Evolutionary conservation across 2,113 vertebrate genomes (phyloP).

Genomic region (Sinocyclocheilus grahami): DNA sequence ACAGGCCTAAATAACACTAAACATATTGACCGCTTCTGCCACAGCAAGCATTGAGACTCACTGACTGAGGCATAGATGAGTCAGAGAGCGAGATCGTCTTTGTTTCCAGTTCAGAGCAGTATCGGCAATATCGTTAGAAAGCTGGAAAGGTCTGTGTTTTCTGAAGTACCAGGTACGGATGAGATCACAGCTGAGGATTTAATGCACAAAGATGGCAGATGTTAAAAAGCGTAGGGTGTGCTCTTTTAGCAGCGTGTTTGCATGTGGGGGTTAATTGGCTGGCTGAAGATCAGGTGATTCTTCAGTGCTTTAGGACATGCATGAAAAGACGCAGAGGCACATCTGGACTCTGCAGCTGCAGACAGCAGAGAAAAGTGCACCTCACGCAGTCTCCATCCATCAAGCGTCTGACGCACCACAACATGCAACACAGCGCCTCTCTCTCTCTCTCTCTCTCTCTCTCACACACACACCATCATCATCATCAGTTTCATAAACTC

Average conservation of each 20-base stretch:
- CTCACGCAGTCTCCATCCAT: conserved; percentile 30
- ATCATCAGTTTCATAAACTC: background rate
- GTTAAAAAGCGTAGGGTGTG: no score
- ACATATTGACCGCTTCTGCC: conserved; percentile 71
- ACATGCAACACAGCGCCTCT: no score
- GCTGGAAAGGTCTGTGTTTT: background rate
- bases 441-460: no score
- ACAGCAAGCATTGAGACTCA: conserved; percentile 67
- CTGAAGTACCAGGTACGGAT: background rate
- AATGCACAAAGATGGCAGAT: conserved; percentile 4
- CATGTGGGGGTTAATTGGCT: conserved; percentile 40
- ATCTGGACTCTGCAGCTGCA: conserved; percentile 37
- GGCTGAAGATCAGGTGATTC: conserved; percentile 30
- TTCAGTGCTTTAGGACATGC: conserved; percentile 3
- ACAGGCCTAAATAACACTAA: conserved; percentile 46
- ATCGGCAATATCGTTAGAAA: background rate
- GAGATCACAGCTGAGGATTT: background rate
- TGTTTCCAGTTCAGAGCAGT: conserved; percentile 8
- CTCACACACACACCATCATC: background rate
- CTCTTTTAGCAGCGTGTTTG: conserved; percentile 7
- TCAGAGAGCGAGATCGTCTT: conserved; percentile 51
- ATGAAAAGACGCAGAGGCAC: background rate
- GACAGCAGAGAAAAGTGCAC: conserved; percentile 34
- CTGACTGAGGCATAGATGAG: conserved; percentile 67
- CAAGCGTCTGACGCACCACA: no score